Conservation (phyloP, 2,797 vertebrate species). For the Acomys russatus region DNA sequence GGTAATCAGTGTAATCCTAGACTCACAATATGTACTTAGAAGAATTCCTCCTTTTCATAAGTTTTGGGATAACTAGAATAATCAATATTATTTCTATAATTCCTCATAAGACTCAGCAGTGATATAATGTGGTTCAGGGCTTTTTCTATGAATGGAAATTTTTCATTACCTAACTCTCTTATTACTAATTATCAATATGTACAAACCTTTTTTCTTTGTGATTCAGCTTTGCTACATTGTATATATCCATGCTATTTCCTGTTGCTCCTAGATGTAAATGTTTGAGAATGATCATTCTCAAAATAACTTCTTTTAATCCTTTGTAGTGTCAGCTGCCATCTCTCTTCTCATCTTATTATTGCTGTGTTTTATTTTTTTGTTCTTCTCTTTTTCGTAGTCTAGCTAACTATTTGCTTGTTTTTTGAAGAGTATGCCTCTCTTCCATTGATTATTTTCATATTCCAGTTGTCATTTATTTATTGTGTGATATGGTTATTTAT, state of each 20-base stretch:
- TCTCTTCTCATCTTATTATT: background rate
- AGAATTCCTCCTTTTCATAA: background rate
- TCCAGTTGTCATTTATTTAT: background rate
- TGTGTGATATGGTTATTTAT: background rate
- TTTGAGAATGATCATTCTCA: background rate
- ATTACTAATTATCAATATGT: background rate
- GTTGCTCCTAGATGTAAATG: background rate
- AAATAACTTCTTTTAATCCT: background rate
- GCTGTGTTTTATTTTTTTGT: background rate
- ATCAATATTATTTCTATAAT: background rate
- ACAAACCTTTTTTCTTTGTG: too few species aligned
- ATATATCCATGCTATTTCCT: background rate
- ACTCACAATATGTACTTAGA: background rate
- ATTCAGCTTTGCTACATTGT: background rate
- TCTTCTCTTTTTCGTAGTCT: background rate
- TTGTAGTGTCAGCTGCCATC: background rate
- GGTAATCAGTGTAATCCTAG: background rate
- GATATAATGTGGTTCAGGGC: background rate
- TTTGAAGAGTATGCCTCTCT: background rate
- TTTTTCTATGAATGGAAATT: background rate
- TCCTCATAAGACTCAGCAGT: background rate
- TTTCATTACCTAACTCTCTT: background rate
- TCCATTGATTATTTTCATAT: background rate
- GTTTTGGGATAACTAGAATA: background rate
- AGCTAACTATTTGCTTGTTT: background rate